Evolutionary conservation across 2,888 invertebrate genomes (phyloP), one percentile per base, ranked within the genome.

Genomic region (Oxycera nigricornis): DNA sequence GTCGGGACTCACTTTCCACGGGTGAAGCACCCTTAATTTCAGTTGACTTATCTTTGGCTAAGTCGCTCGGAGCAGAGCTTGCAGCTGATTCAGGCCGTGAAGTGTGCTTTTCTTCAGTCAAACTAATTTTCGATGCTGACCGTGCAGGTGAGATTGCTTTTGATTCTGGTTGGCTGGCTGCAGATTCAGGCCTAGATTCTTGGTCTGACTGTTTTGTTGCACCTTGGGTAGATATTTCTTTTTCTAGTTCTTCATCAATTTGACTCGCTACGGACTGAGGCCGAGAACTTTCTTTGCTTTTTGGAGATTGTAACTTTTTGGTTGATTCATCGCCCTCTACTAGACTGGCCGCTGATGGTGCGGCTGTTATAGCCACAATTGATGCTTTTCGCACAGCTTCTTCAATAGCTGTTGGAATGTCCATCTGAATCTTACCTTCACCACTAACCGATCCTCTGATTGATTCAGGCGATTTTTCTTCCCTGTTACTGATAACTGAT

Each of bases 121-220:
- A 17, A 3, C n/a, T 11, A 7, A 6, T 7, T 11, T 2, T 6
- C 41, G 26, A 24, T 46, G 7, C 46, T 67, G 7, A 11, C 28
- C 11, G 11, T 14, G 6, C 17, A 55, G n/a, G 55, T 55, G 6
- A 9, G 24, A 50, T 62, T 26, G 76, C 75, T 74, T 78, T 0
- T 75, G 77, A 0, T 17, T 62, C 20, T 72, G 77, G 14, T 52
- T 74, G 57, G 35, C 74, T 76, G 4, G 55, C 76, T 20, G 77
- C 75, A 7, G 80, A 80, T 59, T 74, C 78, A 39, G 77, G 76
- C 1, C 77, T 80, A 2, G 81, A 80, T 50, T n/a, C n/a, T n/a
- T n/a, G n/a, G n/a, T n/a, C n/a, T n/a, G n/a, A n/a, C n/a, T n/a
- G n/a, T n/a, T n/a, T n/a, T n/a, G n/a, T n/a, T n/a, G n/a, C n/a